Evolutionary conservation across 2,113 vertebrate genomes (phyloP), one percentile per base, ranked within the genome.

Genomic region (Nanorana parkeri): DNA sequence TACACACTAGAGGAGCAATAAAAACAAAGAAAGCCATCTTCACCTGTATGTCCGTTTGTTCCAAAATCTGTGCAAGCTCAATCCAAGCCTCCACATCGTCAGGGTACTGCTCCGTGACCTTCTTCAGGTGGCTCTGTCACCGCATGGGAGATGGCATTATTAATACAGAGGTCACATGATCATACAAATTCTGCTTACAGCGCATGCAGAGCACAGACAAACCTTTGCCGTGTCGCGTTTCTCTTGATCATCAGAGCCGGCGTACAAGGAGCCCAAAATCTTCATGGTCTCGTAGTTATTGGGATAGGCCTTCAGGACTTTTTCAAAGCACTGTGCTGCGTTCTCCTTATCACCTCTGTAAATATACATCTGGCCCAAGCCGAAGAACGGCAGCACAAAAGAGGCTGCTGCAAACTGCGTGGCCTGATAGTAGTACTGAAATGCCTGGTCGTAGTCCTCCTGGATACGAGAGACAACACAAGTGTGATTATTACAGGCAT

Each of bases 241-340:
- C 85, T 99, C 97, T 88, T 99, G 98, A 88, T 99, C 98, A 78
- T 99, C 97, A 36, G 96, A 98, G 19, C 97, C 95, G 6, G 98
- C 98, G 74, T 99, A 99, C 17, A 99, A 96, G 16, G 98, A 99
- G 4, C 98, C 98, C 74, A 99, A 95, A 87, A 99, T 99, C 88
- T 99, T 99, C 97, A 99, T 99, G 3, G 98, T 99, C 87, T 99
- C 98, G 0, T 99, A 99, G 90, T 99, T 99, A 88, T 99, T 99
- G 84, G 97, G 98, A 85, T 99, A 99, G 55, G 97, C 97, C 90
- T 99, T 99, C 84, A 99, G 91, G 86, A 99, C 98, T 85, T 99
- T 99, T 86, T 99, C 98, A 82, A 99, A 99, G 91, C 98, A 99
- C 26, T 99, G 97, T 21, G 98, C 97, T 10, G 98, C 98, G 52